Evolutionary conservation across 2,888 invertebrate genomes (phyloP).

Genomic region (Aplocera efformata): DNA sequence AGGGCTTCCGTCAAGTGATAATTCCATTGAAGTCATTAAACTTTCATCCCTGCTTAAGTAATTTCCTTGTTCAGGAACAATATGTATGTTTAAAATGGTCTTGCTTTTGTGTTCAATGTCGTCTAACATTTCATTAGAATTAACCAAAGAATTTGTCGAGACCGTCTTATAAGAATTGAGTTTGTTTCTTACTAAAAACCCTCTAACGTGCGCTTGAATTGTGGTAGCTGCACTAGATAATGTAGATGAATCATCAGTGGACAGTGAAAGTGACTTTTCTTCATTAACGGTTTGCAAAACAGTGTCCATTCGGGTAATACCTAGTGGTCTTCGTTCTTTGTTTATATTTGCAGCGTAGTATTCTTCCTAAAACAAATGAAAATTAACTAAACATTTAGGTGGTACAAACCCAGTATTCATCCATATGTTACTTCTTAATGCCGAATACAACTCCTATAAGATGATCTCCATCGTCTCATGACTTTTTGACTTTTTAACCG

Average conservation of each 20-base stretch:
- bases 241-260: slow-evolving; percentile 74
- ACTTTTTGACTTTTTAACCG: no score
- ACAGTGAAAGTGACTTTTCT: slow-evolving; percentile 72
- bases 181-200: slow-evolving; percentile 82
- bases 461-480: no score
- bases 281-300: slow-evolving; percentile 76
- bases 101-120: slow-evolving; percentile 57
- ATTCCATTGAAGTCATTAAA: slow-evolving; percentile 62
- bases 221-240: slow-evolving; percentile 81
- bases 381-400: background rate
- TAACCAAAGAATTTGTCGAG: slow-evolving; percentile 59
- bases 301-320: slow-evolving; percentile 68
- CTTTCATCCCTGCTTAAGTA: slow-evolving; percentile 69
- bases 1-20: slow-evolving; percentile 68
- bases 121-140: slow-evolving; percentile 57
- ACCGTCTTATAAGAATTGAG: slow-evolving; percentile 62
- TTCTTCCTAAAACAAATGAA: slow-evolving; percentile 50
- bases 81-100: slow-evolving; percentile 70
- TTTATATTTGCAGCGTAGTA: slow-evolving; percentile 41
- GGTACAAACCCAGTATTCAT: no score
- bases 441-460: no score
- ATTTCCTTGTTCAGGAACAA: slow-evolving; percentile 63
- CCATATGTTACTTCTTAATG: no score
- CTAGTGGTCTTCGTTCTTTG: slow-evolving; percentile 59
- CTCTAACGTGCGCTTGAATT: slow-evolving; percentile 85